Base-by-base conservation (phyloP, 2,113 vertebrate species). In the Genyomyrus donnyi region DNA sequence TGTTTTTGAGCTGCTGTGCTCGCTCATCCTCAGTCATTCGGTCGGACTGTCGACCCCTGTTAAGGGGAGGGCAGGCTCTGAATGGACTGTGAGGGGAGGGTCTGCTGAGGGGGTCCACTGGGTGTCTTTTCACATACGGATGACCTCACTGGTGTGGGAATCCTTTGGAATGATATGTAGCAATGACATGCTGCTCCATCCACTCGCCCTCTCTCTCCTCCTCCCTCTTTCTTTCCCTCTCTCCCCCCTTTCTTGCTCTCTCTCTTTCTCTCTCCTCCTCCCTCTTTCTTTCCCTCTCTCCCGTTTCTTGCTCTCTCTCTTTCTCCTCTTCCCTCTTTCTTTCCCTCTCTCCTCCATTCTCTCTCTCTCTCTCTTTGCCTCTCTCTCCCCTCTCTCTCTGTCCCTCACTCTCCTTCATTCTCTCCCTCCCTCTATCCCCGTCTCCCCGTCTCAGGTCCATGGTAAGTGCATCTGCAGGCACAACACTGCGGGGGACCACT, bases 381-480 rank as follows among this genome's bases (percentile, higher is more conserved):
- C n/a, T n/a, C n/a, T n/a, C n/a, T n/a, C n/a, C n/a, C 45, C 52
- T n/a, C 45, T 50, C 49, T 13, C 49, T 50, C 19, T 46, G 31
- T 89, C 39, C 84, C 88, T 19, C 50, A 17, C 70, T 10, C 53
- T 90, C 0, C 49, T 87, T 49, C 50, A 52, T 52, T 80, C 87
- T 17, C 17, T 86, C 10, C 56, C 56, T 58, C 56, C 1, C 88
- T 80, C 27, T 27, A 10, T 11, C 9, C n/a, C 24, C 10, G 80
- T 45, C 84, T 11, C 9, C n/a, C 24, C 10, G 80, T 45, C 84
- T 52, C 89, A 99, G 98, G 96, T 99, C 89, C 97, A 99, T 53
- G 98, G 98, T 89, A 97, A 97, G 91, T 99, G 98, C 92, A 96
- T 98, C 92, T 99, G 98, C 94, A 97, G 97, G 93, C 98, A 99